Conservation (phyloP, 2,888 invertebrate species). For the Lepas anatifera region DNA sequence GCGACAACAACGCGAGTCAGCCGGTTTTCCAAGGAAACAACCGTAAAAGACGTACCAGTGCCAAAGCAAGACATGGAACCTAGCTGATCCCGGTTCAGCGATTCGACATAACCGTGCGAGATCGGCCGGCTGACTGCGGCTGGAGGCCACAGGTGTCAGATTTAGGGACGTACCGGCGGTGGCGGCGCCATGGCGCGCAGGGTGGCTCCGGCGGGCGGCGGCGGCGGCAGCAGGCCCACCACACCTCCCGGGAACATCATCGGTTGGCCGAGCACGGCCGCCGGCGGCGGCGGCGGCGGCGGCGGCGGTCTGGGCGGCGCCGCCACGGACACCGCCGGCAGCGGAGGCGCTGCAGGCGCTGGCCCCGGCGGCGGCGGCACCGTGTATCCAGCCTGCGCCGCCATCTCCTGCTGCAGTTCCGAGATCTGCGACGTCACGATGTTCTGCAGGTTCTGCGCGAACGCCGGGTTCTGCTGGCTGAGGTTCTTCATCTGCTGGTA, state of each 20-base stretch:
- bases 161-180: neutral
- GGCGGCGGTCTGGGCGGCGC: conserved; percentile 16
- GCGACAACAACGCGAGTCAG: no score
- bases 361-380: conserved; percentile 18
- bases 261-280: conserved; percentile 4
- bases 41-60: no score
- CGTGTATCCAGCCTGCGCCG: conserved; percentile 15
- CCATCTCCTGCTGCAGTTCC: conserved; percentile 31
- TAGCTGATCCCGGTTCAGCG: no score
- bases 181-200: neutral
- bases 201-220: neutral
- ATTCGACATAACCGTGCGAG: no score
- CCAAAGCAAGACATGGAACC: no score
- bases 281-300: conserved; percentile 14
- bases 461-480: conserved; percentile 38
- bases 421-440: conserved; percentile 36
- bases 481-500: conserved; percentile 38
- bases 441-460: conserved; percentile 36
- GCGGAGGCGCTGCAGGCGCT: conserved; percentile 22
- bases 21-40: no score
- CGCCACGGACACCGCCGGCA: conserved; percentile 11
- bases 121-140: neutral
- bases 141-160: neutral
- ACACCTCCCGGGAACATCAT: neutral
- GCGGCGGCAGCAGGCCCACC: conserved; percentile 3